These are phyloP conservation scores for Drosophila dunni DNA, from an alignment of 1,140 invertebrate genomes.

Conservation along the genomic window DNA sequence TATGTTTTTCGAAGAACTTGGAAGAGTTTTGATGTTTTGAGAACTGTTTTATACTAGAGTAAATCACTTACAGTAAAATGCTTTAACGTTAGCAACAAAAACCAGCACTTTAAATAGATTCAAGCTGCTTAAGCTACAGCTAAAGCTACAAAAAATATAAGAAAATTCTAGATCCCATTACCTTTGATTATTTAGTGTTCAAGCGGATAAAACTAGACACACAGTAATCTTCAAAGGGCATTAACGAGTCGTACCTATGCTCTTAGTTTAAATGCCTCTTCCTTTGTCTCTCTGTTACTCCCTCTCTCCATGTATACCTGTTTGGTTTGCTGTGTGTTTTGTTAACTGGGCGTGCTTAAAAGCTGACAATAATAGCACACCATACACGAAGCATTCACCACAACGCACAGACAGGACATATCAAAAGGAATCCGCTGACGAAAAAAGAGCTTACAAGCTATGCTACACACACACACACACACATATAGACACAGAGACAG, in stretches of 20 bases:
- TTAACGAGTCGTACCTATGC: not conserved
- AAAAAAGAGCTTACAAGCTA: constrained; percentile 2
- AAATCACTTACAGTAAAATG: too few relatives aligned
- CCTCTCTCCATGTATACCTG: too few relatives aligned
- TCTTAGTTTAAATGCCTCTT: not conserved
- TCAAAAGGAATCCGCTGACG: constrained; percentile 7
- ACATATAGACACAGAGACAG: not conserved
- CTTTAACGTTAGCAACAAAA: too few relatives aligned
- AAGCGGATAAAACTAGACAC: too few relatives aligned
- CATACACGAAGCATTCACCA: constrained; percentile 14
- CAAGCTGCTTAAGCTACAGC: too few relatives aligned
- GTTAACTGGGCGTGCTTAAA: constrained; percentile 30
- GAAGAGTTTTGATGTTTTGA: too few relatives aligned
- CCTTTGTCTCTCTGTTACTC: not conserved
- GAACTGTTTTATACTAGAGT: too few relatives aligned
- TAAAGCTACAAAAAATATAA: too few relatives aligned
- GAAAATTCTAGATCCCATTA: too few relatives aligned
- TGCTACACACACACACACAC: not conserved
- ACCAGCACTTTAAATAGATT: too few relatives aligned
- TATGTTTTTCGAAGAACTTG: too few relatives aligned
- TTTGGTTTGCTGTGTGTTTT: constrained; percentile 11
- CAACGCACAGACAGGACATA: constrained; percentile 15
- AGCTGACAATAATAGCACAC: constrained; percentile 34
- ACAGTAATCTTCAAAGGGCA: not conserved
- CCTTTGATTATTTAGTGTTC: too few relatives aligned